phyloP scores from a whole-genome alignment of 64 coral and sea anemone genomes.

The Orbicella faveolata region DNA sequence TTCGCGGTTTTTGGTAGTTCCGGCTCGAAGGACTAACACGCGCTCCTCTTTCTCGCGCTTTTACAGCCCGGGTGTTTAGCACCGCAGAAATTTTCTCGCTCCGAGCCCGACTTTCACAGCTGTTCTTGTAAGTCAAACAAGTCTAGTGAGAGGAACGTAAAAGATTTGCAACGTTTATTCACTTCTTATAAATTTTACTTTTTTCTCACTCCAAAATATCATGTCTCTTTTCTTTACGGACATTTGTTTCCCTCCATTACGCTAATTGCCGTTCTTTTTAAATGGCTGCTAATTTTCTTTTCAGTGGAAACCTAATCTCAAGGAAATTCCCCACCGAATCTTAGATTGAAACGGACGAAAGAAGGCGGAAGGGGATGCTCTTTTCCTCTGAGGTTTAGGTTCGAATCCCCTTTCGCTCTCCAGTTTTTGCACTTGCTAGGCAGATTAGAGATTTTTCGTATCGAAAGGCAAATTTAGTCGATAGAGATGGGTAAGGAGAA shows the following conservation, averaged over 20 bases:
- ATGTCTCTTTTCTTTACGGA: neutral
- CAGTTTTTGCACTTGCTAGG: neutral
- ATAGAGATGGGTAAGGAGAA: neutral
- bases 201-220: neutral
- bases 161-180: slow-evolving; percentile 14
- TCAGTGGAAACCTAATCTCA: neutral
- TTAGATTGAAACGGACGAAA: neutral
- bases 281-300: neutral
- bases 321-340: neutral
- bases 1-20: no score
- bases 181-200: slow-evolving; percentile 1
- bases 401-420: neutral
- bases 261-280: neutral
- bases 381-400: neutral
- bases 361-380: neutral
- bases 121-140: no score
- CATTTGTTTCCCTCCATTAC: neutral
- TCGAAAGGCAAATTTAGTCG: neutral
- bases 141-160: neutral
- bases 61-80: no score
- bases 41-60: no score
- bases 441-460: neutral
- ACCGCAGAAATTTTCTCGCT: no score
- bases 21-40: no score
- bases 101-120: no score